phyloP scores from a whole-genome alignment of 2,888 invertebrate genomes.

The Celastrina argiolus region DNA sequence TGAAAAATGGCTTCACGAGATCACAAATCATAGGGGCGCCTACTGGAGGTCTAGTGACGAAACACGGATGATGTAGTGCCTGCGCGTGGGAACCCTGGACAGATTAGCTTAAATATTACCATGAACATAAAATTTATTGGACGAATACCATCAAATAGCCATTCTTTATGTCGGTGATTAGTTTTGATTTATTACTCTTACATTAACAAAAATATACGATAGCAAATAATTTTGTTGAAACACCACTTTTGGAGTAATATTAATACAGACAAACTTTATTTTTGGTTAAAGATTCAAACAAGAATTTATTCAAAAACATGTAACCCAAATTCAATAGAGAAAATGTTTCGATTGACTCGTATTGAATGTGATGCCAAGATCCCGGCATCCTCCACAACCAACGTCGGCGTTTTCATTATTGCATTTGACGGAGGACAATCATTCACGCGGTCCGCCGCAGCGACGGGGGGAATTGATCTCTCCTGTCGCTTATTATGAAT shows the following conservation, averaged over 20 bases:
- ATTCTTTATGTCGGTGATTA: not conserved
- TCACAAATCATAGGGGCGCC: slow-evolving; percentile 48
- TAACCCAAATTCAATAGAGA: not conserved
- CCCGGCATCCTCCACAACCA: not conserved
- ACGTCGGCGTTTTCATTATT: slow-evolving; percentile 12
- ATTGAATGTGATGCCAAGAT: not conserved
- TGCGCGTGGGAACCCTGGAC: not conserved
- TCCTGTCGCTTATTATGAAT: slow-evolving; percentile 31
- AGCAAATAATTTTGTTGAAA: too few species aligned
- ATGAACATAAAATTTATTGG: not conserved
- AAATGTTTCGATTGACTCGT: not conserved
- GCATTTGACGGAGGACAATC: slow-evolving; percentile 26
- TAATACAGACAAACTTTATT: too few species aligned
- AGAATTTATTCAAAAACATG: not conserved
- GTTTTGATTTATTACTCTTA: not conserved
- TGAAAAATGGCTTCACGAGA: slow-evolving; percentile 45
- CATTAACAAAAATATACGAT: not conserved
- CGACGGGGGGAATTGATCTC: slow-evolving; percentile 32
- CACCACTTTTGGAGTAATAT: too few species aligned
- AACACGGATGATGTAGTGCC: slow-evolving; percentile 37
- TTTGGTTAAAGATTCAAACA: too few species aligned
- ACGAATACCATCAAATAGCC: not conserved
- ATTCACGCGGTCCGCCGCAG: slow-evolving; percentile 33
- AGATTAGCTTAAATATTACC: not conserved
- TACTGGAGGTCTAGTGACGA: slow-evolving; percentile 39